These are phyloP conservation scores for Isotomurus palustris DNA, from an alignment of 2,888 invertebrate genomes.

Conservation along the genomic window DNA sequence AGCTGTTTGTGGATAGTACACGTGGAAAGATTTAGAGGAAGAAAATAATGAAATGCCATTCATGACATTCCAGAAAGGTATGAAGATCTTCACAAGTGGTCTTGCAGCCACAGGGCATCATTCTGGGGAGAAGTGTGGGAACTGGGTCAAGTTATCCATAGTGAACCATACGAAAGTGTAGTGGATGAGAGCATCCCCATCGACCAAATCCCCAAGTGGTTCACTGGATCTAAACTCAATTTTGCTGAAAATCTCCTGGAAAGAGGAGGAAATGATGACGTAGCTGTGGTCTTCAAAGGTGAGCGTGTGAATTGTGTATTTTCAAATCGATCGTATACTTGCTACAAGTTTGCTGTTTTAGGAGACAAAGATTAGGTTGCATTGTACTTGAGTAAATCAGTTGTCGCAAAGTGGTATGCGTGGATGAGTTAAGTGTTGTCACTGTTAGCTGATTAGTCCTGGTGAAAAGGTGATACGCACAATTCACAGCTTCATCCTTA, in stretches of 20 bases:
- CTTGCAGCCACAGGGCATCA: slow-evolving; percentile 38
- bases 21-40: not conserved
- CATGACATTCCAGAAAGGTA: slow-evolving; percentile 40
- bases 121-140: slow-evolving; percentile 48
- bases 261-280: slow-evolving; percentile 49
- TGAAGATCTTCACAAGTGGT: slow-evolving; percentile 47
- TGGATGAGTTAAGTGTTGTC: too few relatives aligned
- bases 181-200: slow-evolving; percentile 49
- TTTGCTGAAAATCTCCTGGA: slow-evolving; percentile 55
- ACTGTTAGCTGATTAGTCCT: too few relatives aligned
- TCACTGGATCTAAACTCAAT: slow-evolving; percentile 53
- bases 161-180: slow-evolving; percentile 38
- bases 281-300: slow-evolving; percentile 54
- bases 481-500: too few relatives aligned
- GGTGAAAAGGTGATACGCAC: too few relatives aligned
- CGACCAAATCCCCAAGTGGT: slow-evolving; percentile 55
- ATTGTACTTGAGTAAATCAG: too few relatives aligned
- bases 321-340: too few relatives aligned
- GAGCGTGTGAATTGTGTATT: slow-evolving; percentile 17
- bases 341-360: too few relatives aligned
- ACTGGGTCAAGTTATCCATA: slow-evolving; percentile 44
- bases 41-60: not conserved
- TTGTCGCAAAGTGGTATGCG: too few relatives aligned
- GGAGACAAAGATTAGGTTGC: too few relatives aligned
- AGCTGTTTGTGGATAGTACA: too few relatives aligned